Percentiles rank a stretch among this genome's conserved stretches.
Evolutionary conservation across 2,888 invertebrate genomes (phyloP).

Genomic region (Platerodrilus igneus): DNA sequence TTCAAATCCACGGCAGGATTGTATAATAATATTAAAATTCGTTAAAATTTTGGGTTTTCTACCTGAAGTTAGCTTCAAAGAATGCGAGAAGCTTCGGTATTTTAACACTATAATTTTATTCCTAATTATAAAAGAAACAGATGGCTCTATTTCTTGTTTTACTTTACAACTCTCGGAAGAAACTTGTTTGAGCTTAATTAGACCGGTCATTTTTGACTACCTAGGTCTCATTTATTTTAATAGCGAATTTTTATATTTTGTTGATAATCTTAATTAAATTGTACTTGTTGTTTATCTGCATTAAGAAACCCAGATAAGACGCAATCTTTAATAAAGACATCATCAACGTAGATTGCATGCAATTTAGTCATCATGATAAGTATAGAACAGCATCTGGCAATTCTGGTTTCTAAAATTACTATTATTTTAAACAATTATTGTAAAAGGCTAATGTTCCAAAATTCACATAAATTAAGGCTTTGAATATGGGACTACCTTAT

Average conservation of each 20-base stretch:
- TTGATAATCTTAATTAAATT: constrained; percentile 14
- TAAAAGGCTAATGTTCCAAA: no score
- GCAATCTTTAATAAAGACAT: background rate
- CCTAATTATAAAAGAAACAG: constrained; percentile 15
- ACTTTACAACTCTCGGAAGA: constrained; percentile 2
- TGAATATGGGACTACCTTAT: no score
- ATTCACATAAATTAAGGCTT: no score
- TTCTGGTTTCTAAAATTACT: no score
- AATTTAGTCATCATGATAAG: no score
- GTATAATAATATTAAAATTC: constrained; percentile 14
- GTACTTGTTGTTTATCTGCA: constrained; percentile 1
- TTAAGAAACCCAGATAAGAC: background rate
- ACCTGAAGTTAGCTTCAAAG: constrained; percentile 7
- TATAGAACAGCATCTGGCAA: no score
- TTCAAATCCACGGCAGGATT: constrained; percentile 31
- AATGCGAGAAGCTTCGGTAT: constrained; percentile 23
- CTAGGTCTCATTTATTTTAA: constrained; percentile 9
- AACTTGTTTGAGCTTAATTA: constrained; percentile 15
- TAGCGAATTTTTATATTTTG: constrained; percentile 6
- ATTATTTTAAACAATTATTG: no score
- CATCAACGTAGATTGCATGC: no score
- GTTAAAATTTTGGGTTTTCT: constrained; percentile 9
- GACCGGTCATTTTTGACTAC: constrained; percentile 8
- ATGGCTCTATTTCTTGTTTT: constrained; percentile 11
- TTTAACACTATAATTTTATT: constrained; percentile 23